Conservation (phyloP, 1,140 invertebrate species). For the Pseudobourletiella spinata region DNA sequence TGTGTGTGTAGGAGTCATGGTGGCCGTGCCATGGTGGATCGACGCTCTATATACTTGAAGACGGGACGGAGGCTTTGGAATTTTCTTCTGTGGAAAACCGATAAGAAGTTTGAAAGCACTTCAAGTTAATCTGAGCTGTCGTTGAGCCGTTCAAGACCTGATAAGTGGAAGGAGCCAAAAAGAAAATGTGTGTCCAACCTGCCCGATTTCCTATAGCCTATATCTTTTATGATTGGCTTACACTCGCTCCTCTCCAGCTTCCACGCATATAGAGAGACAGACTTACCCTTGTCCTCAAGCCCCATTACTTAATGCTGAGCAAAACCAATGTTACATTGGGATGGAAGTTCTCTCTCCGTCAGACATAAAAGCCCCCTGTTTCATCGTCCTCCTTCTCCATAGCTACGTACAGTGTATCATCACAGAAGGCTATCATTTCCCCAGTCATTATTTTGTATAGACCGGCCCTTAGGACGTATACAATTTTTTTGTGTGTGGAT, state of each 20-base stretch:
- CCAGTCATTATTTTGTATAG: no score
- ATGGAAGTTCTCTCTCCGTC: no score
- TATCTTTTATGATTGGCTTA: constrained; percentile 5
- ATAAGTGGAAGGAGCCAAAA: constrained; percentile 12
- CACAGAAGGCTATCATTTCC: no score
- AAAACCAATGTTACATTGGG: background rate
- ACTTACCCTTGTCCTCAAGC: background rate
- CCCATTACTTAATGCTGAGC: constrained; percentile 6
- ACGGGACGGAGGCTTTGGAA: no score
- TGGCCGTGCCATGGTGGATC: no score
- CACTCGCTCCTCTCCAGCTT: constrained; percentile 4
- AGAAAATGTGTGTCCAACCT: constrained; percentile 13
- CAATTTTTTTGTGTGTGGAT: no score
- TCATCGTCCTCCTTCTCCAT: background rate
- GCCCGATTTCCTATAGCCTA: constrained; percentile 2
- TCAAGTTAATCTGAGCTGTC: constrained; percentile 21
- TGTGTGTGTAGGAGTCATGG: no score
- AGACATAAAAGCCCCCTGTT: background rate
- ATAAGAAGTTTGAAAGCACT: constrained; percentile 23
- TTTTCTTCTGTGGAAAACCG: constrained; percentile 12
- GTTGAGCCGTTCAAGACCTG: constrained; percentile 13
- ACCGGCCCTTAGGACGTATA: no score
- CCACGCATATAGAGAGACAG: no score
- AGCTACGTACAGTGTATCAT: background rate
- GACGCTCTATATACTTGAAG: no score